Evolutionary conservation across 2,888 invertebrate genomes (phyloP), one percentile per base, ranked within the genome.

Genomic region (Litoditis marina): DNA sequence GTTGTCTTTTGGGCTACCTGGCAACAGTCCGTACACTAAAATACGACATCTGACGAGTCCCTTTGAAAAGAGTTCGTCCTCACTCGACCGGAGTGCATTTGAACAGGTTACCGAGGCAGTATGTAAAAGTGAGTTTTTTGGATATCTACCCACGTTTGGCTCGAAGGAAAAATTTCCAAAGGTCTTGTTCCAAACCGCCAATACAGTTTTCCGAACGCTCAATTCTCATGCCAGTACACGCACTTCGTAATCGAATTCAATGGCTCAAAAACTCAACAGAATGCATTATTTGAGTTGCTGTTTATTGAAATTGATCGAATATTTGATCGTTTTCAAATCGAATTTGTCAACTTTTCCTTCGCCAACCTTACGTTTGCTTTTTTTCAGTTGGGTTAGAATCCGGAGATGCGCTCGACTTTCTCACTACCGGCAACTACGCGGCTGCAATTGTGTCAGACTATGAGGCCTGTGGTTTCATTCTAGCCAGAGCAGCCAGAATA

Each of bases 361-460:
- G n/a, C n/a, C n/a, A 13, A 39, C 11, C 13, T 39, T 11, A 39
- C 13, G 13, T 11, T 39, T 39, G 13, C n/a, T 13, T 39, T 39
- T 39, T 39, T 39, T 39, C 39, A 59, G 59, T 59, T 51, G 60
- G 54, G 34, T 42, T 71, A 4, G 52, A 59, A 30, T 63, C 66
- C 19, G 63, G 64, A 4, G 11, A 46, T 5, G 60, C 68, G 4
- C 31, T 55, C 11, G 54, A 59, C 0, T 71, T 71, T 47, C 56
- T 71, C 27, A 34, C 46, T 25, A 52, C 44, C 19, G 42, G 53
- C 8, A 59, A 64, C 13, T 71, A 71, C 46, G 68, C 68, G 16
- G 58, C 65, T 16, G 66, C 59, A 6, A 39, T 71, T 8, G 62
- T 65, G 19, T 62, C 65, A 1, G 57, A 52, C 25, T 71, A 66